These are phyloP conservation scores for Mystacides longicornis DNA, from an alignment of 2,888 invertebrate genomes.

Conservation along the genomic window DNA sequence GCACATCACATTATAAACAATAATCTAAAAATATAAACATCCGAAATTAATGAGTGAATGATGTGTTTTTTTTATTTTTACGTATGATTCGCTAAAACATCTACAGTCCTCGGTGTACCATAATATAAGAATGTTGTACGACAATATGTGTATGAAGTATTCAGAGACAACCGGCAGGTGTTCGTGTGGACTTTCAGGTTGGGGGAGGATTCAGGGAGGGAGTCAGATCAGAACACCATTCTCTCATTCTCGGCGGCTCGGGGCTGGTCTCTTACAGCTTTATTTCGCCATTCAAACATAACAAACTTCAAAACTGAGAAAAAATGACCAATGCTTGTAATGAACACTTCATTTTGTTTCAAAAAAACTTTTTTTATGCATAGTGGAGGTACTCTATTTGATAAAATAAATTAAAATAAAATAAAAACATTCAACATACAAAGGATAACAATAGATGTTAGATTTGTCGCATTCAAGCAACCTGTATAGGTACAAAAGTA, in stretches of 20 bases:
- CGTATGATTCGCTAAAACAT: neutral
- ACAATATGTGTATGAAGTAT: slow-evolving; percentile 6
- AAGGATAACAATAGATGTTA: neutral
- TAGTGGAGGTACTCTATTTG: no score
- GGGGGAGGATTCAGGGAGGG: neutral
- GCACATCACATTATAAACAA: no score
- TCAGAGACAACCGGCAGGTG: slow-evolving; percentile 17
- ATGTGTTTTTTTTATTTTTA: neutral
- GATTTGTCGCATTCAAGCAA: slow-evolving; percentile 2
- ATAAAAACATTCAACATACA: neutral
- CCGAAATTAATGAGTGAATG: neutral
- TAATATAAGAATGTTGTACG: slow-evolving; percentile 7
- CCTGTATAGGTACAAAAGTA: no score
- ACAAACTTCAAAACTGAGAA: slow-evolving; percentile 18
- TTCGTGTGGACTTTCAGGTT: slow-evolving; percentile 1
- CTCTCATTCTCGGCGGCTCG: slow-evolving; percentile 21
- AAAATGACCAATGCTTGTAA: slow-evolving; percentile 21
- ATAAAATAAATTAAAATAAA: no score
- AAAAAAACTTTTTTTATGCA: slow-evolving; percentile 7
- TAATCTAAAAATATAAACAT: neutral
- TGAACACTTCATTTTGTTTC: slow-evolving; percentile 23
- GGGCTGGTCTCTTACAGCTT: slow-evolving; percentile 24
- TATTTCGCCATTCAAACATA: slow-evolving; percentile 17
- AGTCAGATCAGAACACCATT: slow-evolving; percentile 16
- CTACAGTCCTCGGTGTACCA: slow-evolving; percentile 16